Evolutionary conservation across 2,113 vertebrate species (phyloP).

Genomic region (Megatriorchis doriae): DNA sequence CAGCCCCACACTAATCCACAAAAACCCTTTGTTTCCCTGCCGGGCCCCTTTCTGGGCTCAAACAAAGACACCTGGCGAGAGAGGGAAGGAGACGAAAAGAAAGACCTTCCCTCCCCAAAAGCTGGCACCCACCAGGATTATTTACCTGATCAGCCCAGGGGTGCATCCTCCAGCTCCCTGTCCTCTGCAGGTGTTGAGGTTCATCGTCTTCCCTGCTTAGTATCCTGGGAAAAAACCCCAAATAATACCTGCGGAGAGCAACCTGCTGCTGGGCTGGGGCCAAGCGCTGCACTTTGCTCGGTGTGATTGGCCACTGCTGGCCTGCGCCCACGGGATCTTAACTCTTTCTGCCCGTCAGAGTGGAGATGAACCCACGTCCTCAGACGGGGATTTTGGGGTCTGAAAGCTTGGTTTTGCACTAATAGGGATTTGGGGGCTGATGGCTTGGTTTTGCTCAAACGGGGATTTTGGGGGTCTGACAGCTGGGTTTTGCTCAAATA

Average conservation of each 20-base stretch:
- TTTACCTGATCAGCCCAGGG: constrained; percentile 6
- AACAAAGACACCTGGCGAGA: background rate
- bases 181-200: fast-evolving
- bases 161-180: background rate
- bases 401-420: fast-evolving
- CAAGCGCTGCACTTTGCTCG: background rate
- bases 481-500: background rate
- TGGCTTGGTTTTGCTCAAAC: fast-evolving
- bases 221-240: background rate
- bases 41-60: background rate
- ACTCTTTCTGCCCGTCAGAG: constrained; percentile 22
- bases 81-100: background rate
- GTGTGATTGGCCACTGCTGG: constrained; percentile 14
- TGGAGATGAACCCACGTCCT: background rate
- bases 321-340: background rate
- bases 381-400: fast-evolving
- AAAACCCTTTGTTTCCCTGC: background rate
- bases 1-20: background rate
- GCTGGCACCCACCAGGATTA: background rate
- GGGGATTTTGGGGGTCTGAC: background rate
- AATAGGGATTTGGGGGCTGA: too few species aligned
- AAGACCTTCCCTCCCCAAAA: background rate
- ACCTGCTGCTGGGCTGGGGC: constrained; percentile 46
- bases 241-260: constrained; percentile 25
- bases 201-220: background rate